phyloP scores from a whole-genome alignment of 2,113 vertebrate genomes.

The Caloenas nicobarica region DNA sequence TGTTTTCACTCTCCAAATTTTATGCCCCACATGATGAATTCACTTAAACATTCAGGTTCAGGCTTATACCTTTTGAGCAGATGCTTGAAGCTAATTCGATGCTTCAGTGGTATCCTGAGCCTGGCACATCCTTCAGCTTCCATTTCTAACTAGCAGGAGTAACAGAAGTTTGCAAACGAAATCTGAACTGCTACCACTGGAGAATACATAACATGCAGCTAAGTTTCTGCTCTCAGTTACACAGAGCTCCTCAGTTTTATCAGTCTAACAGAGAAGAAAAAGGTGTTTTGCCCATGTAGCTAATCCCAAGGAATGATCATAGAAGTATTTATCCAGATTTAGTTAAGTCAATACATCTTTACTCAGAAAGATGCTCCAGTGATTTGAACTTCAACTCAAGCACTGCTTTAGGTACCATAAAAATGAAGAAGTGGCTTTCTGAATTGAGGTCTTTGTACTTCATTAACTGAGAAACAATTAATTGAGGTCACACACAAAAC shows the following conservation, averaged over 20 bases:
- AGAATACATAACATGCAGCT: not conserved
- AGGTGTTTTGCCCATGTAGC: accelerated
- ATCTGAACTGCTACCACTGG: not conserved
- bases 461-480: not conserved
- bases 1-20: not conserved
- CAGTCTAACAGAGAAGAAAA: not conserved
- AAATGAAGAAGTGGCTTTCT: not conserved
- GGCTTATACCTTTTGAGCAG: not conserved
- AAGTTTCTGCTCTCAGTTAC: not conserved
- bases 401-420: not conserved
- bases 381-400: not conserved
- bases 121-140: not conserved
- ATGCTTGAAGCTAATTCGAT: not conserved
- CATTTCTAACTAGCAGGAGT: not conserved
- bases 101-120: not conserved
- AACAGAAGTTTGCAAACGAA: not conserved
- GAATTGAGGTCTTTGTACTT: not conserved
- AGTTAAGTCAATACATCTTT: not conserved
- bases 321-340: not conserved
- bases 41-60: not conserved
- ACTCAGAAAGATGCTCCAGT: not conserved
- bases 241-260: not conserved
- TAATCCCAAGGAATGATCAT: accelerated
- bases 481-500: not conserved
- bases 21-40: not conserved